These are phyloP conservation scores for Drosophila mauritiana DNA, from an alignment of 1,140 invertebrate species.

Conservation along the genomic window DNA sequence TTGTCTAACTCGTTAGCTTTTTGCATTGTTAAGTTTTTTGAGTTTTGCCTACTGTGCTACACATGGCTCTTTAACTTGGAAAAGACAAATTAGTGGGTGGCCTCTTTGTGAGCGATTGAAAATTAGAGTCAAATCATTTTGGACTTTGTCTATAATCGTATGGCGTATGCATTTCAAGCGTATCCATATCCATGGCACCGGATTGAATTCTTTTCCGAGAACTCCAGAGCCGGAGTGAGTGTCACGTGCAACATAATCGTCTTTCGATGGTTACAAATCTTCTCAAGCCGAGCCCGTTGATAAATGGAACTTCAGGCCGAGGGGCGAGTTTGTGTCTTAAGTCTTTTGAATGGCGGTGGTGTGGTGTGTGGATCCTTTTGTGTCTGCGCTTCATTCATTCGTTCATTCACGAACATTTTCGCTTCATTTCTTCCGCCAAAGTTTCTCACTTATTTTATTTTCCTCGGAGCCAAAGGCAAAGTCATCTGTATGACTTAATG, in stretches of 20 bases:
- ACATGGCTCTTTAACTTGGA: conserved; percentile 39
- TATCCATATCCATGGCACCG: conserved; percentile 30
- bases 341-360: conserved; percentile 30
- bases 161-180: conserved; percentile 47
- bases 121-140: conserved; percentile 45
- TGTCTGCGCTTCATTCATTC: conserved; percentile 35
- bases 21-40: conserved; percentile 49
- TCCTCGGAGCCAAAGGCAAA: conserved; percentile 1
- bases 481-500: conserved; percentile 71
- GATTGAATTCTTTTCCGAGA: conserved; percentile 45
- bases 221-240: conserved; percentile 38
- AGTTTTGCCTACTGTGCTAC: conserved; percentile 58
- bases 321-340: conserved; percentile 24
- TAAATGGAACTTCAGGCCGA: conserved; percentile 37
- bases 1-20: conserved; percentile 21
- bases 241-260: conserved; percentile 78
- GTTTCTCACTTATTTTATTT: conserved; percentile 13
- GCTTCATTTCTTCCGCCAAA: conserved; percentile 28
- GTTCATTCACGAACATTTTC: conserved; percentile 64
- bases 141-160: conserved; percentile 41
- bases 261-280: conserved; percentile 66
- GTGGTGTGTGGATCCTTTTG: conserved; percentile 51
- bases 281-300: conserved; percentile 27
- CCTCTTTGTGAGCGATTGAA: conserved; percentile 26
- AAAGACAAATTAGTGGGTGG: conserved; percentile 47